Evolutionary conservation across 2,113 vertebrate species (phyloP).

Genomic region (Speoplatyrhinus poulsoni): DNA sequence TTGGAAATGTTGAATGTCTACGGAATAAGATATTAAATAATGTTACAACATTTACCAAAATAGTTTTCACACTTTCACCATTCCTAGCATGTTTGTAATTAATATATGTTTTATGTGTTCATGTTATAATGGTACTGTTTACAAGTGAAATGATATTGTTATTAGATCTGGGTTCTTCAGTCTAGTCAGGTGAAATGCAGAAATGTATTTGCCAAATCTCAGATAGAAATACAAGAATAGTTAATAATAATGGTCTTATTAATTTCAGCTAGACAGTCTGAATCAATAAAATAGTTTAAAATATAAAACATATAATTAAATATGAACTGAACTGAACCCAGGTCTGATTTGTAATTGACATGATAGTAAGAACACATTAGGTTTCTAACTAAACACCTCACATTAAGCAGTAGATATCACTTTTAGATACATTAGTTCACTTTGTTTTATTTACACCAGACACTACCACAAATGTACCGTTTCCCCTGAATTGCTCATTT

Average conservation of each 20-base stretch:
- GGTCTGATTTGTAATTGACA: background rate
- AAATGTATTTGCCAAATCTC: slow-evolving; percentile 2
- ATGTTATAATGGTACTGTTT: slow-evolving; percentile 1
- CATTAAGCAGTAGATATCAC: background rate
- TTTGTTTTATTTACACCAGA: background rate
- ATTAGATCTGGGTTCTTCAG: slow-evolving; percentile 22
- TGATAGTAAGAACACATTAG: background rate
- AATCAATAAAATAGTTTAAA: background rate
- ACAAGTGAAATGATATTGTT: no score
- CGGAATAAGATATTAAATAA: background rate
- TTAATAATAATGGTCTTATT: background rate
- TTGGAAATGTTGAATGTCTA: background rate
- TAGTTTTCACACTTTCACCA: slow-evolving; percentile 31
- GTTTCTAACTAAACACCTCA: background rate
- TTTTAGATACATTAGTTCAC: background rate
- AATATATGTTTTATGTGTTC: background rate
- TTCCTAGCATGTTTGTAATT: slow-evolving; percentile 33
- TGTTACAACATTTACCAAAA: background rate
- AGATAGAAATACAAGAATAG: background rate
- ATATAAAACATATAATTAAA: slow-evolving; percentile 1
- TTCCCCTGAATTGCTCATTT: no score
- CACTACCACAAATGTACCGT: background rate
- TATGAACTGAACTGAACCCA: slow-evolving; percentile 28
- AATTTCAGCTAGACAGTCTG: background rate
- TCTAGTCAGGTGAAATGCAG: background rate